These are phyloP conservation scores for Lithosia quadra DNA, from an alignment of 2,888 invertebrate species.

Conservation along the genomic window DNA sequence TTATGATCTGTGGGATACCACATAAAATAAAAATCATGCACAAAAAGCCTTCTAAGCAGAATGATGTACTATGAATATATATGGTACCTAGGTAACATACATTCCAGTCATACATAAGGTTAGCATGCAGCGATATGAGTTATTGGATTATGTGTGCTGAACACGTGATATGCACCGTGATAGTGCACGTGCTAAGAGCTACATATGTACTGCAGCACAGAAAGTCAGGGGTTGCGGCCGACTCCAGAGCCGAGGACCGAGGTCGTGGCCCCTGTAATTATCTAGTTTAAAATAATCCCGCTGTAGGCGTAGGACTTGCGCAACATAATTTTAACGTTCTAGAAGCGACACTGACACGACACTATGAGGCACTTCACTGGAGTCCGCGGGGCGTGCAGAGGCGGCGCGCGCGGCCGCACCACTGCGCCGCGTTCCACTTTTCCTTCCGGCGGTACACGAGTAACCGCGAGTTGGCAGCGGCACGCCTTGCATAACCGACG, in stretches of 20 bases:
- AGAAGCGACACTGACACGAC: constrained; percentile 85
- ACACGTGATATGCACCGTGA: constrained; percentile 65
- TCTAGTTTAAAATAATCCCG: constrained; percentile 84
- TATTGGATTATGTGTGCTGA: constrained; percentile 58
- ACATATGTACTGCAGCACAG: constrained; percentile 53
- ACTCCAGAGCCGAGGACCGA: constrained; percentile 52
- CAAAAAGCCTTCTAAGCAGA: constrained; percentile 46
- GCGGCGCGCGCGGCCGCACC: constrained; percentile 83
- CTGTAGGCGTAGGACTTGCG: constrained; percentile 83
- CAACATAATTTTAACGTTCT: constrained; percentile 83
- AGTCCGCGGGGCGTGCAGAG: constrained; percentile 79
- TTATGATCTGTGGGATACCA: no score
- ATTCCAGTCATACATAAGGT: constrained; percentile 41
- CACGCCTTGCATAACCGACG: constrained; percentile 85
- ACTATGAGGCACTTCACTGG: constrained; percentile 81
- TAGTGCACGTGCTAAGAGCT: constrained; percentile 63
- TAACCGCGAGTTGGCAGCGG: constrained; percentile 84
- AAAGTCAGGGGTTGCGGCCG: constrained; percentile 62
- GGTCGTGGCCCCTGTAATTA: constrained; percentile 70
- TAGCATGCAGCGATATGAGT: constrained; percentile 60
- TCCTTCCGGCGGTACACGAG: constrained; percentile 84
- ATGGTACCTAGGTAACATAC: constrained; percentile 28
- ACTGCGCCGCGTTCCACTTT: constrained; percentile 86
- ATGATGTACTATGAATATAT: constrained; percentile 28
- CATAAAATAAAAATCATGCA: constrained; percentile 41